phyloP scores from a whole-genome alignment of 1,140 invertebrate species.

The Phymastichus coffea region DNA sequence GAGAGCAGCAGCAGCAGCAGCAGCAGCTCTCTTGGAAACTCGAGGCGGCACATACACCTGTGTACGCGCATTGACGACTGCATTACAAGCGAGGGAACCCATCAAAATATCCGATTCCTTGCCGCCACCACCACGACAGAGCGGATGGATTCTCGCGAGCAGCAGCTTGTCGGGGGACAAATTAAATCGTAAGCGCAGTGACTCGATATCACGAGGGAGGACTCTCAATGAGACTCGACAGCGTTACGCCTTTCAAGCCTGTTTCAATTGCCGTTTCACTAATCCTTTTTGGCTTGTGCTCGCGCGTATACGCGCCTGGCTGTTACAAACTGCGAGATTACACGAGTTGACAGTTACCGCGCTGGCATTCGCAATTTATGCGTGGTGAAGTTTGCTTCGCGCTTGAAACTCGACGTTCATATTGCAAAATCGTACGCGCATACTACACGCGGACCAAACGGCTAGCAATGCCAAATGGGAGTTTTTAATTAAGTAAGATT shows the following conservation, averaged over 20 bases:
- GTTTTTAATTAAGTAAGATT: too few relatives aligned
- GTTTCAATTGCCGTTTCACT: not conserved
- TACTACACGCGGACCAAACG: too few relatives aligned
- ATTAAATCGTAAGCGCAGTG: conserved; percentile 8
- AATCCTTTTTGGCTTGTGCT: not conserved
- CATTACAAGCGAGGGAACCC: conserved; percentile 14
- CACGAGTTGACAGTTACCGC: too few relatives aligned
- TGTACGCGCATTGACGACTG: conserved; percentile 26
- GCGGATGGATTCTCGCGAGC: not conserved
- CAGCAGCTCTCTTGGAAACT: conserved; percentile 6
- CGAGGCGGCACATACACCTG: conserved; percentile 12
- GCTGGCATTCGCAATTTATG: too few relatives aligned
- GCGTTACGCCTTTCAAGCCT: not conserved
- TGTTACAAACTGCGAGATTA: too few relatives aligned
- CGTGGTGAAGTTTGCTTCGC: too few relatives aligned
- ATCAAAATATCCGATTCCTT: conserved; percentile 27
- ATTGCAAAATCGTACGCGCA: too few relatives aligned
- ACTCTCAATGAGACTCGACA: conserved; percentile 6
- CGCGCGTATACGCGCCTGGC: not conserved
- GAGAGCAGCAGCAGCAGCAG: too few relatives aligned
- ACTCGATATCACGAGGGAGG: not conserved
- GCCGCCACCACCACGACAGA: not conserved
- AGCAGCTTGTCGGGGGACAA: conserved; percentile 1
- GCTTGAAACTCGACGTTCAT: too few relatives aligned
- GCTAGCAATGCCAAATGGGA: too few relatives aligned